Base-by-base conservation (phyloP, 2,113 vertebrate species). In the Zosterops japonicus region DNA sequence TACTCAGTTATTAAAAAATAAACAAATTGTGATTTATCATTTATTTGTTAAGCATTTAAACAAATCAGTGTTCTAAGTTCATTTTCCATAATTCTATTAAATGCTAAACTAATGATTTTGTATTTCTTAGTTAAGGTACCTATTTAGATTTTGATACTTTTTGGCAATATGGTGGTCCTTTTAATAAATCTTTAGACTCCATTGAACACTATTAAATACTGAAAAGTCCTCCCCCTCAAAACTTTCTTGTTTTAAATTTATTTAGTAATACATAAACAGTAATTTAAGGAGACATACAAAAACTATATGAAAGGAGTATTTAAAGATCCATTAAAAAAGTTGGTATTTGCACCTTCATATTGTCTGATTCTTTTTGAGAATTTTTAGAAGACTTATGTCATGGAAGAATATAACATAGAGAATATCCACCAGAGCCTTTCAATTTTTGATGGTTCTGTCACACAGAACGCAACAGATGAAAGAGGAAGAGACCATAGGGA, bases 361-460 rank as follows among this genome's bases (percentile, higher is more conserved):
- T 27, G 5, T 53, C 23, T 55, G 23, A 50, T 33, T 78, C 1
- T 83, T 84, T 87, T 27, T 29, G 44, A 72, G 42, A 63, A 44
- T 29, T 75, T 80, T 86, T 53, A 44, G 39, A 77, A 69, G 16
- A 67, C 50, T 50, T 55, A 52, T 64, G 9, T 76, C 4, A 56
- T 72, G 44, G 56, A 89, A 68, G 22, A 59, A 36, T 33, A 8
- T 64, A 79, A 76, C 24, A 56, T 6, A 67, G 35, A 39, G 57
- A 64, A 23, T 64, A 76, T 64, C 27, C 53, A 90, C 28, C 28
- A 90, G n/a, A 91, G 29, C 16, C 59, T 89, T 87, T 86, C 77
- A 42, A n/a, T 8, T 83, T 83, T 72, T 91, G 44, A 80, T 91
- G 59, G 3, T 76, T 86, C 61, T 86, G 67, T 79, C 53, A 89